phyloP scores from a whole-genome alignment of 2,888 invertebrate species.

The Pammene fasciana region DNA sequence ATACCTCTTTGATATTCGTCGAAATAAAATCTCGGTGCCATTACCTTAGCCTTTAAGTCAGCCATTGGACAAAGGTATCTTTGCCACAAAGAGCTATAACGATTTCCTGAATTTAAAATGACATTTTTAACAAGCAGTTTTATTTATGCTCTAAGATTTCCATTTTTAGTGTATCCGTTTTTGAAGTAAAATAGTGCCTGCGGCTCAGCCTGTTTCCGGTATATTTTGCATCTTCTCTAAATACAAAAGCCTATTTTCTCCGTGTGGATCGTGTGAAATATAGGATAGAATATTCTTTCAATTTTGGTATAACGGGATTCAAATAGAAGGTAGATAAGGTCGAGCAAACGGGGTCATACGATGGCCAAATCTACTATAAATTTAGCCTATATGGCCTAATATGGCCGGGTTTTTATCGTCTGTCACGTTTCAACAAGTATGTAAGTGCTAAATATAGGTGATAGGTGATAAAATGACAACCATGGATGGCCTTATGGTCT shows the following conservation, averaged over 20 bases:
- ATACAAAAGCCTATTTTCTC: background rate
- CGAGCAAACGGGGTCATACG: too few species aligned
- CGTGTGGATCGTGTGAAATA: background rate
- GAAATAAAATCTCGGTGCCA: slow-evolving; percentile 22
- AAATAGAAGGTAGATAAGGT: too few species aligned
- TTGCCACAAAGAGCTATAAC: slow-evolving; percentile 31
- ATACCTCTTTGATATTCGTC: slow-evolving; percentile 25
- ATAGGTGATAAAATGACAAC: too few species aligned
- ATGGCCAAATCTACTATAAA: too few species aligned
- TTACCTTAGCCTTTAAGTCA: slow-evolving; percentile 20
- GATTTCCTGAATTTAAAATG: slow-evolving; percentile 33
- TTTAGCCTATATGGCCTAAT: too few species aligned
- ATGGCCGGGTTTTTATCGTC: too few species aligned
- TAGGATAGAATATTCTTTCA: too few species aligned
- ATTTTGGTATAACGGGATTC: too few species aligned
- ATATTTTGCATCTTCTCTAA: background rate
- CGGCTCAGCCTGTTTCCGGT: background rate
- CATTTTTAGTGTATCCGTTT: slow-evolving; percentile 10
- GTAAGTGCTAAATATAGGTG: too few species aligned
- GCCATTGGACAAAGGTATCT: slow-evolving; percentile 26
- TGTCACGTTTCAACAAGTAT: too few species aligned
- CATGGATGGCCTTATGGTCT: too few species aligned
- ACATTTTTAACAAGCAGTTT: slow-evolving; percentile 25
- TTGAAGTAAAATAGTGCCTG: background rate
- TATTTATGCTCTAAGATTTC: slow-evolving; percentile 1